A percentile compares a stretch with the other conserved stretches of the same genome.
phyloP scores from a whole-genome alignment of 2,888 invertebrate genomes.

The Anoplius nigerrimus region DNA sequence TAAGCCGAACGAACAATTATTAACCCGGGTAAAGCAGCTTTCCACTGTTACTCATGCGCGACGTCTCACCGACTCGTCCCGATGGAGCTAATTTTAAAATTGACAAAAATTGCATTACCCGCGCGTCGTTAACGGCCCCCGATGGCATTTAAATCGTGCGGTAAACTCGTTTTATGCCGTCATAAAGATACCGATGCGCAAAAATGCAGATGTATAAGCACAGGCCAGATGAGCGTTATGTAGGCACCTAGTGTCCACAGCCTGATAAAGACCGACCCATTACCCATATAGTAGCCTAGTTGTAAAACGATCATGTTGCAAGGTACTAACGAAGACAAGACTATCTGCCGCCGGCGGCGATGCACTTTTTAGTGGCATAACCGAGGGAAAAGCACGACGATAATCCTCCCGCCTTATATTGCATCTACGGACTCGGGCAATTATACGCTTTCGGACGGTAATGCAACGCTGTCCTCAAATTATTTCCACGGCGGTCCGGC shows the following conservation, averaged over 20 bases:
- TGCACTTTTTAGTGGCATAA: constrained; percentile 43
- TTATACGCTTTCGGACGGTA: not conserved
- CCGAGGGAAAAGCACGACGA: constrained; percentile 27
- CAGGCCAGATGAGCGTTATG: not conserved
- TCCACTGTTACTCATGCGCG: too few relatives aligned
- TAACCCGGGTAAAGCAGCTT: too few relatives aligned
- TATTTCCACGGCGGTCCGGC: too few relatives aligned
- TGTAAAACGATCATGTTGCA: constrained; percentile 50
- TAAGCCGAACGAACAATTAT: too few relatives aligned
- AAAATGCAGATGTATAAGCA: constrained; percentile 41
- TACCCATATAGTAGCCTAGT: constrained; percentile 47
- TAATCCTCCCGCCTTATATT: constrained; percentile 34
- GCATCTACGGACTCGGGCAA: not conserved
- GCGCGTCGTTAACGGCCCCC: constrained; percentile 29
- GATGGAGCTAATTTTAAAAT: constrained; percentile 35
- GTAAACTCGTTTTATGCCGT: constrained; percentile 49
- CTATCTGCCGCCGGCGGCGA: constrained; percentile 40
- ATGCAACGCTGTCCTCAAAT: not conserved
- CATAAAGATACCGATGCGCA: constrained; percentile 51
- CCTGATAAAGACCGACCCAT: constrained; percentile 48
- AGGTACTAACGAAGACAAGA: constrained; percentile 45
- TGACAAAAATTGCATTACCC: constrained; percentile 24
- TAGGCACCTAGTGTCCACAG: constrained; percentile 24
- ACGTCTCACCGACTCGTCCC: too few relatives aligned
- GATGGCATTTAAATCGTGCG: constrained; percentile 47